These are phyloP conservation scores for Melanogrammus aeglefinus DNA, from an alignment of 2,797 vertebrate genomes.

Conservation along the genomic window DNA sequence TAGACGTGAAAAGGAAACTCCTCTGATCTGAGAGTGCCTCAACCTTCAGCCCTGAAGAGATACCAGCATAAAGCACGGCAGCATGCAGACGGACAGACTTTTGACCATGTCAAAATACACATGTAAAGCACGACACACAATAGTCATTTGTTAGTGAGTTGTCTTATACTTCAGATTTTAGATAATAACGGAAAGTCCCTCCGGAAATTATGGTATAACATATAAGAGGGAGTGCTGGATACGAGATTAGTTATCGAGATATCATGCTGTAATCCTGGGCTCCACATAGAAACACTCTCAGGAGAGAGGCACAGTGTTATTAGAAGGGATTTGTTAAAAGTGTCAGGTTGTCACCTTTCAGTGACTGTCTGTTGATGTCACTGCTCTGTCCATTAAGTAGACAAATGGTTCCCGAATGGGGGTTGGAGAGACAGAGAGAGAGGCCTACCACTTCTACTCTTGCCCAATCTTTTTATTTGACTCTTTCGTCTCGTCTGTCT, in stretches of 20 bases:
- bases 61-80: no score
- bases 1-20: neutral
- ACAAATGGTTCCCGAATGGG: neutral
- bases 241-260: neutral
- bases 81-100: no score
- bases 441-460: neutral
- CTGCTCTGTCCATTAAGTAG: neutral
- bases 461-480: neutral
- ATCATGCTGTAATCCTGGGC: neutral
- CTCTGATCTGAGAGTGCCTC: neutral
- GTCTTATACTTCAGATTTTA: no score
- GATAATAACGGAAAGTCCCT: no score
- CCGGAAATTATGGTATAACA: neutral
- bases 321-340: neutral
- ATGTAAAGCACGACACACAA: no score
- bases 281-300: neutral
- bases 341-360: neutral
- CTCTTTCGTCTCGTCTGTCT: neutral
- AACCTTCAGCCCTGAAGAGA: neutral
- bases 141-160: no score
- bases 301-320: constrained; percentile 20
- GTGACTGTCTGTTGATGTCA: neutral
- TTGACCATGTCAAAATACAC: no score
- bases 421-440: neutral
- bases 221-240: neutral